phyloP scores from a whole-genome alignment of 2,888 invertebrate species.

The Eucriotettix oculatus region DNA sequence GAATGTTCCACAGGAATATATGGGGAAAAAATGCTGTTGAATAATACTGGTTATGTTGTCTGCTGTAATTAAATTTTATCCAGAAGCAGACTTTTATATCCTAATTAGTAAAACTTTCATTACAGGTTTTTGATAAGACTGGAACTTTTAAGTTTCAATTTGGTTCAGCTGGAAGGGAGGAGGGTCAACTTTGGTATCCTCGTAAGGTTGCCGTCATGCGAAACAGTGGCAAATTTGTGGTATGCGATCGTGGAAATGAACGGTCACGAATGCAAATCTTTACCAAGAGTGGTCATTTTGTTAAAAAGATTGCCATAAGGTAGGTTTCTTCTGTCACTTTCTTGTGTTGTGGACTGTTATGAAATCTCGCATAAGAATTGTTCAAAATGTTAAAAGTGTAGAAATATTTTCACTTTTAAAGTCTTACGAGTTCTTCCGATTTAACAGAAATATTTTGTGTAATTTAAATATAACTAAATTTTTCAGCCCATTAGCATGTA shows the following conservation, averaged over 20 bases:
- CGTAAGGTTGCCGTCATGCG: constrained; percentile 87
- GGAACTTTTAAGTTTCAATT: constrained; percentile 89
- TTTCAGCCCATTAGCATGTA: no score
- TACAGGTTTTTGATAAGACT: constrained; percentile 78
- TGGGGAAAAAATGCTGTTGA: no score
- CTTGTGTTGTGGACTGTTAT: not conserved
- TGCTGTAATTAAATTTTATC: no score
- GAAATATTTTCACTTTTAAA: no score
- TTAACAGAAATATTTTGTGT: no score
- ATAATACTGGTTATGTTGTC: no score
- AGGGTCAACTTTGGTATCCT: constrained; percentile 94
- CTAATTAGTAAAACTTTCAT: not conserved
- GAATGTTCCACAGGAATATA: no score
- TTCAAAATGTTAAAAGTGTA: no score
- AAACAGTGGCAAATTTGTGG: constrained; percentile 79
- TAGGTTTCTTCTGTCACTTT: constrained; percentile 10
- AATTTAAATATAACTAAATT: no score
- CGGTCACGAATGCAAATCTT: constrained; percentile 95
- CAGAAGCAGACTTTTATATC: constrained; percentile 4
- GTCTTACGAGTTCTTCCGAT: no score
- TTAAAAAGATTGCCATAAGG: constrained; percentile 81
- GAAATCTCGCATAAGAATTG: no score
- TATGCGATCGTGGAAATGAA: constrained; percentile 93
- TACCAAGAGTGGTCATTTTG: constrained; percentile 85
- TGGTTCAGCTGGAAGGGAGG: constrained; percentile 87